Evolutionary conservation across 2,888 invertebrate genomes (phyloP).

Genomic region (Polydrusus tereticollis): DNA sequence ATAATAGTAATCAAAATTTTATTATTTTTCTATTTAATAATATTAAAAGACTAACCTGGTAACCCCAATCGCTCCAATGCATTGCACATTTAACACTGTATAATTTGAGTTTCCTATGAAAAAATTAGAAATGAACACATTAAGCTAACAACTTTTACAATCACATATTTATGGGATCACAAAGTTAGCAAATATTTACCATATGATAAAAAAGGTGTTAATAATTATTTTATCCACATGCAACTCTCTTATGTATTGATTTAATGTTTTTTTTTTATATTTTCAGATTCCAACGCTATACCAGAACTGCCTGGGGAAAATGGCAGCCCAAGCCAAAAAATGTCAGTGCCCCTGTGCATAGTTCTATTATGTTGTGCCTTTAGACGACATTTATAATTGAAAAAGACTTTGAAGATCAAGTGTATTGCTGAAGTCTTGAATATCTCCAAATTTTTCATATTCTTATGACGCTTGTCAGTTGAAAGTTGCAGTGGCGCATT

Average conservation of each 20-base stretch:
- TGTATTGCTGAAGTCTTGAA: not conserved
- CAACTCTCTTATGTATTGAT: not conserved
- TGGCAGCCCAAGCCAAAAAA: slow-evolving; percentile 7
- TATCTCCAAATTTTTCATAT: no score
- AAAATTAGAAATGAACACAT: not conserved
- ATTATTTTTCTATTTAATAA: not conserved
- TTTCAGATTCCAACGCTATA: slow-evolving; percentile 53
- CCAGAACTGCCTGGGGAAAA: slow-evolving; percentile 47
- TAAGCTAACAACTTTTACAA: slow-evolving; percentile 15
- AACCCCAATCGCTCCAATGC: slow-evolving; percentile 38
- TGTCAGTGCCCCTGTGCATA: slow-evolving; percentile 5
- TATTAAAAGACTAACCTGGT: slow-evolving; percentile 8
- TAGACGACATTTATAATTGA: slow-evolving; percentile 19
- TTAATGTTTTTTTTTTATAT: slow-evolving; percentile 29
- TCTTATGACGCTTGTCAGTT: no score
- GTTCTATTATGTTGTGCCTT: not conserved
- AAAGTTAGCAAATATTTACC: slow-evolving; percentile 24
- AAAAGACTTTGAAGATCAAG: not conserved
- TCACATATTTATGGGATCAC: slow-evolving; percentile 9
- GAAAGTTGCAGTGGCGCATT: not conserved
- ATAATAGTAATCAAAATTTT: not conserved
- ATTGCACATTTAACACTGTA: slow-evolving; percentile 2
- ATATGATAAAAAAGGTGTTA: slow-evolving; percentile 23
- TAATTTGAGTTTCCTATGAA: not conserved
- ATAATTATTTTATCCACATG: not conserved